These are phyloP conservation scores for Dasypogon diadema DNA, from an alignment of 2,888 invertebrate species.

Conservation along the genomic window DNA sequence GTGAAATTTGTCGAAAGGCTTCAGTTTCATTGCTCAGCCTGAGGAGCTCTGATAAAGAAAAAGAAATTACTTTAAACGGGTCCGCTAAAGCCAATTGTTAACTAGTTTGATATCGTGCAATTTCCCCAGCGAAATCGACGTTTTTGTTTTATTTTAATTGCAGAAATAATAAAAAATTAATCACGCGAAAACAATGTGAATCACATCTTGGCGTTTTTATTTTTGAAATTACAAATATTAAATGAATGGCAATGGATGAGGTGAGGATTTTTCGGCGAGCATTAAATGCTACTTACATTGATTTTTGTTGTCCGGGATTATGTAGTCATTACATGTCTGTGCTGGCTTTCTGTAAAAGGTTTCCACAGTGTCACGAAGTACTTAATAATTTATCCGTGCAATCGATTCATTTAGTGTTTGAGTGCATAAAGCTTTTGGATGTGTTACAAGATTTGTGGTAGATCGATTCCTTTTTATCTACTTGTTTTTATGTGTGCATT, in stretches of 20 bases:
- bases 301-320: background rate
- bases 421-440: no score
- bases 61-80: constrained; percentile 7
- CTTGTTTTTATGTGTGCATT: background rate
- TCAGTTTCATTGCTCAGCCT: constrained; percentile 30
- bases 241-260: constrained; percentile 47
- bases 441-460: no score
- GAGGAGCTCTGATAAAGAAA: constrained; percentile 1
- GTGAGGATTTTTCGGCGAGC: background rate
- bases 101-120: constrained; percentile 1
- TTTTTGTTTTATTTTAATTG: background rate
- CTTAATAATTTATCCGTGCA: background rate
- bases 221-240: background rate
- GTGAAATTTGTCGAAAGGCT: constrained; percentile 18
- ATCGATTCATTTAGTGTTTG: background rate
- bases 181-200: background rate
- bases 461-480: background rate
- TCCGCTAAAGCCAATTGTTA: background rate
- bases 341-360: background rate
- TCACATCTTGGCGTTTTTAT: background rate
- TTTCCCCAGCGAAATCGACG: constrained; percentile 5
- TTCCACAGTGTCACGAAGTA: background rate
- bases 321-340: constrained; percentile 8
- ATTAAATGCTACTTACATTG: background rate
- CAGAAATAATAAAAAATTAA: background rate